Base-by-base conservation (phyloP, 2,113 vertebrate genomes). In the Pungitius pungitius region DNA sequence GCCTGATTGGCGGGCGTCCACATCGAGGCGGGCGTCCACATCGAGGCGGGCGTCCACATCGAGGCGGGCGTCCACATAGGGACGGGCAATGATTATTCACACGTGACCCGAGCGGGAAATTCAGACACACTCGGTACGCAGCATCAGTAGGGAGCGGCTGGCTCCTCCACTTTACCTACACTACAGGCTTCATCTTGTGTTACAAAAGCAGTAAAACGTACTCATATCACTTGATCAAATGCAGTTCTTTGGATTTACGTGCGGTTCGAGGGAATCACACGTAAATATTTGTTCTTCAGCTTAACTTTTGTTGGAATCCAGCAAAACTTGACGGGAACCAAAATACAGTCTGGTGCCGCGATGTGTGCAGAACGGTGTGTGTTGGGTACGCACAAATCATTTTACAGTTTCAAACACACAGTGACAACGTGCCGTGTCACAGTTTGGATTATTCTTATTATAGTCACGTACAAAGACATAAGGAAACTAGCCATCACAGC, bases 31-130 rank as follows among this genome's bases (percentile, higher is more conserved):
- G 30, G 30, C 30, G 30, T 30, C 30, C 30, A 30, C 30, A 30
- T 30, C 30, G 30, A 30, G 6, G 11, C n/a, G 30, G 30, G 30
- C 30, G 30, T 30, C 30, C 30, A 30, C 30, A 30, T 30, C 30
- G 30, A 30, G n/a, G n/a, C n/a, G n/a, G n/a, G n/a, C n/a, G n/a
- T n/a, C n/a, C n/a, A n/a, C n/a, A 58, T 58, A 30, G 11, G 5
- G 5, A 18, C 17, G 27, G 18, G 6, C 3, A 14, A 35, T 27
- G 12, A 72, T 73, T 55, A 62, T 65, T 81, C 47, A 61, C 61
- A 63, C 68, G 27, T 2, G 56, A 76, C 57, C n/a, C 22, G 65
- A 76, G 81, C 69, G 45, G 45, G n/a, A n/a, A n/a, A n/a, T n/a
- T n/a, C n/a, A n/a, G n/a, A n/a, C n/a, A n/a, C n/a, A n/a, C n/a